Evolutionary conservation across 2,888 invertebrate genomes (phyloP).

Genomic region (Acleris literana): DNA sequence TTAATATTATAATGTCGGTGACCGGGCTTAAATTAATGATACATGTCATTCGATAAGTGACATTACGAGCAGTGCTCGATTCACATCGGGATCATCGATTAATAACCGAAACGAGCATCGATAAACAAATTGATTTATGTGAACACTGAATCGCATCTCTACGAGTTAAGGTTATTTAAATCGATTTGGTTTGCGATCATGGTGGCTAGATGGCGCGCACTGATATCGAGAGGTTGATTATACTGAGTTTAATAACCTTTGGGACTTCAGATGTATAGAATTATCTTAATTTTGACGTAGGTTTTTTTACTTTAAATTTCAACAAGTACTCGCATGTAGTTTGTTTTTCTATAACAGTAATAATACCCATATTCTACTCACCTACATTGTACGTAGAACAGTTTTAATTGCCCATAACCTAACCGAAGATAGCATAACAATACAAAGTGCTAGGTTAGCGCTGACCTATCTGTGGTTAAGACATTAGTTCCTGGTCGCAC

Average conservation of each 20-base stretch:
- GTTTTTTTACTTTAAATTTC: too few relatives aligned
- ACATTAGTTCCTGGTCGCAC: conserved; percentile 70
- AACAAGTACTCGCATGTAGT: background rate
- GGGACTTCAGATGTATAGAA: too few relatives aligned
- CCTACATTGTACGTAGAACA: conserved; percentile 26
- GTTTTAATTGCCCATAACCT: conserved; percentile 36
- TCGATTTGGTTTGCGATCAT: conserved; percentile 15
- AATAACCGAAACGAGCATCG: conserved; percentile 55
- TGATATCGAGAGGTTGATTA: background rate
- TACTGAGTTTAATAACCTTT: background rate
- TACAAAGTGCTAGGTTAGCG: conserved; percentile 40
- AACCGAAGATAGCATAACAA: conserved; percentile 31
- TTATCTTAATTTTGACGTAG: too few relatives aligned
- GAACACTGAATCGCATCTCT: conserved; percentile 32
- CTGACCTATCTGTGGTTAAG: conserved; percentile 74
- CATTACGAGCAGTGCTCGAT: conserved; percentile 53
- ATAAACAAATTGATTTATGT: conserved; percentile 57
- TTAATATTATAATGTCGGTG: background rate
- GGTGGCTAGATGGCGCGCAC: conserved; percentile 2
- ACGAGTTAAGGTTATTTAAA: conserved; percentile 22
- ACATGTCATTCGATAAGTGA: conserved; percentile 62
- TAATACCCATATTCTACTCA: conserved; percentile 14
- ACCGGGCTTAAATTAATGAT: conserved; percentile 55
- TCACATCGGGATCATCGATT: conserved; percentile 53
- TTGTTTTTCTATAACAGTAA: background rate